Evolutionary conservation across 2,888 invertebrate species (phyloP), one percentile per base, ranked within the genome.

Genomic region (Sesia bembeciformis): DNA sequence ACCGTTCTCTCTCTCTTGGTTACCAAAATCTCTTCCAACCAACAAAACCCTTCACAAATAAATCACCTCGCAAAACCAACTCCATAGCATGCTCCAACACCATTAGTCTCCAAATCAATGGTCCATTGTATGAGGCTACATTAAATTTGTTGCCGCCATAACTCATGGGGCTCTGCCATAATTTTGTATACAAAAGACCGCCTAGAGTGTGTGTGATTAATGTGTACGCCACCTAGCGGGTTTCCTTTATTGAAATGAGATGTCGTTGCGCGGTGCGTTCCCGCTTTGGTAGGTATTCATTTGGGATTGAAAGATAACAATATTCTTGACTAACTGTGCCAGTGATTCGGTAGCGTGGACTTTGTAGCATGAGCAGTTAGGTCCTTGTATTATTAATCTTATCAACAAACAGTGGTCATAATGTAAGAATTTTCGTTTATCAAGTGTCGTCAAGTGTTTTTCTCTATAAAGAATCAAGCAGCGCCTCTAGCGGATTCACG

Each of bases 31-130:
- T 2, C 23, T 23, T 23, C 23, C 23, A 46, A 46, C n/a, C 46
- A 8, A n/a, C n/a, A 8, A 46, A 46, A 46, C 8, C 3, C 3
- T 46, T 46, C n/a, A 46, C 8, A 23, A 46, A 46, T 8, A 8
- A 4, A 46, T 3, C 8, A 23, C n/a, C n/a, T 8, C 5, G 23
- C 8, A 46, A 4, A 4, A 5, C 46, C 8, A 8, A 75, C 40
- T 64, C n/a, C 49, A 59, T 55, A 60, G 72, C 78, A 72, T 78
- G 76, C 61, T 63, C 57, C 51, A 56, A 52, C 56, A 58, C 66
- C 73, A 78, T 81, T 72, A 74, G 67, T 76, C 76, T 68, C 68
- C 69, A 73, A 76, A 78, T 78, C 79, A 78, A 77, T 78, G 72
- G 70, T 62, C 67, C 65, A 74, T 78, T 79, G 77, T 78, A 58